Evolutionary conservation across 2,113 vertebrate species (phyloP).

Genomic region (Nycticryphes semicollaris): DNA sequence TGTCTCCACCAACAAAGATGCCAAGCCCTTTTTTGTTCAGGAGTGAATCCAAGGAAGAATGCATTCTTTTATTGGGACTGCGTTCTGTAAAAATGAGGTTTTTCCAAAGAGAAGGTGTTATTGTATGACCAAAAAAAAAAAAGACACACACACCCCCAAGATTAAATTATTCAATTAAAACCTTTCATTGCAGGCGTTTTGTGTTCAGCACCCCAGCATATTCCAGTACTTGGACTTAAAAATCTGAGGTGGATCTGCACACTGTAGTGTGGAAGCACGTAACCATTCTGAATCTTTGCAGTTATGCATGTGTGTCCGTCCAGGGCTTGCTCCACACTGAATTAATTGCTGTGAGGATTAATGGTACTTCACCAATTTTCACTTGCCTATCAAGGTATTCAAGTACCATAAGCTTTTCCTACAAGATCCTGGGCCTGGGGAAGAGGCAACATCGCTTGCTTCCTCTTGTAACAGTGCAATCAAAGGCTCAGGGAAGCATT

Average conservation of each 20-base stretch:
- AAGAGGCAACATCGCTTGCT: not conserved
- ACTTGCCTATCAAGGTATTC: not conserved
- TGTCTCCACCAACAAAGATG: not conserved
- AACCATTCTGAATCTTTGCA: not conserved
- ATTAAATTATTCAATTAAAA: not conserved
- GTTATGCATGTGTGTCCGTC: not conserved
- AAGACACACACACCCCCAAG: not conserved
- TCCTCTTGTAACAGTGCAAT: not conserved
- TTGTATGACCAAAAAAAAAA: not conserved
- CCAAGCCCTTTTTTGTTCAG: not conserved
- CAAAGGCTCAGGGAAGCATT: not conserved
- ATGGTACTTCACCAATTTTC: not conserved
- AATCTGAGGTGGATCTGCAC: not conserved
- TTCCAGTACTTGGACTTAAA: not conserved
- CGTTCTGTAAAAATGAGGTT: not conserved
- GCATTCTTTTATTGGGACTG: not conserved
- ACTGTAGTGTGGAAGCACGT: not conserved
- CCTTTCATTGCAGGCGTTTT: not conserved
- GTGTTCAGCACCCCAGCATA: not conserved
- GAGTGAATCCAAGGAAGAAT: not conserved
- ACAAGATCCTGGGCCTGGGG: not conserved
- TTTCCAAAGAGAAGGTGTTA: not conserved
- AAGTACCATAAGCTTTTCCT: not conserved
- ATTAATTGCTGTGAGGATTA: not conserved
- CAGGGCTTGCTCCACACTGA: not conserved